Evolutionary conservation across 2,888 invertebrate genomes (phyloP), one percentile per base, ranked within the genome.

Genomic region (Formica aserva): DNA sequence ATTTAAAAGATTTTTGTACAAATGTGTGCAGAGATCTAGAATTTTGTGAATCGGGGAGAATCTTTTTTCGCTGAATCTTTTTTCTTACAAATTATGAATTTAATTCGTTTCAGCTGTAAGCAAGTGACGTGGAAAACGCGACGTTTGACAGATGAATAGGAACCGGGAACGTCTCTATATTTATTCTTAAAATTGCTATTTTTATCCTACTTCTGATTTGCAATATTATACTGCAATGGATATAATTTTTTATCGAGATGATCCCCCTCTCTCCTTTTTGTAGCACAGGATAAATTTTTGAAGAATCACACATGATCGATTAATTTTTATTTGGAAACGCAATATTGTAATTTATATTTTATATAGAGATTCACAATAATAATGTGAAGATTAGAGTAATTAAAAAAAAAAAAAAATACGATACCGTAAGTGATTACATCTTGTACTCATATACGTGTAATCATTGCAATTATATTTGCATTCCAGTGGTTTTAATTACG

Each of bases 401-500:
- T n/a, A 0, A 22, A 22, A 22, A 22, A 22, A 52, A 52, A n/a
- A 52, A 52, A 52, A 52, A 8, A n/a, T 52, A n/a, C 52, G 18
- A 18, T 48, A 48, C 18, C 15, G n/a, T 52, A 8, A 52, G n/a
- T n/a, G n/a, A 4, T 48, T 52, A 52, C 52, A 52, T 52, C n/a
- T 52, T 52, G 48, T 18, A 45, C 11, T 45, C 26, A 1, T 26
- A 8, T 52, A n/a, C 2, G n/a, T 52, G n/a, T 8, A n/a, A 52
- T 52, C 52, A n/a, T 52, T n/a, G n/a, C 52, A 52, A 52, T 52
- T 52, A 52, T 52, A n/a, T 52, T 52, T 52, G 52, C 52, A 52
- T 52, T 52, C 52, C 52, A 52, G n/a, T 52, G n/a, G n/a, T 52
- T 52, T 52, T 52, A n/a, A 52, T 52, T 52, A 52, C n/a, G 8